Evolutionary conservation across 1,140 invertebrate species (phyloP), one percentile per base, ranked within the genome.

Genomic region (Triops longicaudatus): DNA sequence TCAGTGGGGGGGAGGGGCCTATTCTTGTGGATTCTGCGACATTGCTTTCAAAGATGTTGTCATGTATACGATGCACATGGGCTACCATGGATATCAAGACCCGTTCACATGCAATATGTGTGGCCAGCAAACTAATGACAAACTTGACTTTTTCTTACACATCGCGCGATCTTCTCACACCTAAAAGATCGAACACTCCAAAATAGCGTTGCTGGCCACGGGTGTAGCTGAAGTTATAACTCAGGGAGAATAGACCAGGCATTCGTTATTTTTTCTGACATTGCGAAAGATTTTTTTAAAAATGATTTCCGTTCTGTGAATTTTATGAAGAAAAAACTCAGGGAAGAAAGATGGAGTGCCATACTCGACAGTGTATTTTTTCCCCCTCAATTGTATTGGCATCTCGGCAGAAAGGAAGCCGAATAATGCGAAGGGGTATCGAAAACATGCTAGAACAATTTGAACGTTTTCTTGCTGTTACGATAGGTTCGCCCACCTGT

Each of bases 21-120:
- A 90, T 81, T 87, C 88, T 77, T 99, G 97, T 82, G 86, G 90
- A 37, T 92, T 92, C 82, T 99, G 97, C 84, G 91, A 93, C 80
- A 96, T 98, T 31, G 87, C 89, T 4, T 98, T 98, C 84, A 89
- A 89, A n/a, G 93, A 98, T 82, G 88, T 90, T 37, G 89, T 95
- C 10, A 93, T 99, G 89, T 96, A 96, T 85, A 92, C 91, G 0
- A 93, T 98, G 82, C 97, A 99, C 85, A 97, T 97, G 93, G 93
- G 94, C 76, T 98, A 95, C 84, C 97, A 99, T 84, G 92, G 91
- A 3, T 93, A 89, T 85, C 87, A 91, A 76, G 89, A 97, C 83
- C 96, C 97, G 0, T 98, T 94, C 84, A 93, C 91, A 78, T 99
- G 97, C 84, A 97, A 97, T 85, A 93, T 94, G 86, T 98, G 97